Evolutionary conservation across 2,888 invertebrate species (phyloP), one percentile per base, ranked within the genome.

Genomic region (Melanostoma mellinum): DNA sequence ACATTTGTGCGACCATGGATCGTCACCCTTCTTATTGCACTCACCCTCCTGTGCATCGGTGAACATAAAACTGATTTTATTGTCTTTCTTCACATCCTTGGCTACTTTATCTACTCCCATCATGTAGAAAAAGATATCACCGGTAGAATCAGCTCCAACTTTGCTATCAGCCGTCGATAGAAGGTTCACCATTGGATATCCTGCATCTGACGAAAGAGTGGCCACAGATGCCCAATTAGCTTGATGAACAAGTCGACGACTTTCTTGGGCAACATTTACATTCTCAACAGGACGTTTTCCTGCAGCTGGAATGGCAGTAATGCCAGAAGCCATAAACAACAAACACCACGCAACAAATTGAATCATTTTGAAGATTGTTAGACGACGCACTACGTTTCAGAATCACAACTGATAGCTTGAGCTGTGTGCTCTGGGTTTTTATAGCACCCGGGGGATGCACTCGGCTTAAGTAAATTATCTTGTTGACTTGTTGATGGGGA

Each of bases 181-280:
- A 4, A 71, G 44, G 38, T 44, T 71, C 33, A 61, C 84, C 74
- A 67, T 84, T 20, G 84, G 84, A 6, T 48, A 75, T 3, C 84
- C 74, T 2, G 35, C 6, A 6, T 44, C 6, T 0, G 74, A 42
- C 2, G 74, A 74, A n/a, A 78, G 44, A 3, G 84, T 84, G 33
- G 53, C 84, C 0, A 79, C 84, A 1, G 84, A 38, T 6, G 84
- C 84, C 84, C 84, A 84, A 30, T 79, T 78, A 0, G 84, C 42
- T 33, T 79, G 69, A 30, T 84, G 79, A 2, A 84, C 84, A 1
- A 84, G 35, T 0, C 84, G 69, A 35, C 84, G 79, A 9, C 60
- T 79, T 9, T 75, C 84, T 1, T 58, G 60, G 0, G 79, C 84
- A 6, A 46, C 46, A 46, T 84, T 61, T 0, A 60, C 4, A 32